phyloP scores from a whole-genome alignment of 2,113 vertebrate genomes.

The Petrocephalus microphthalmus region DNA sequence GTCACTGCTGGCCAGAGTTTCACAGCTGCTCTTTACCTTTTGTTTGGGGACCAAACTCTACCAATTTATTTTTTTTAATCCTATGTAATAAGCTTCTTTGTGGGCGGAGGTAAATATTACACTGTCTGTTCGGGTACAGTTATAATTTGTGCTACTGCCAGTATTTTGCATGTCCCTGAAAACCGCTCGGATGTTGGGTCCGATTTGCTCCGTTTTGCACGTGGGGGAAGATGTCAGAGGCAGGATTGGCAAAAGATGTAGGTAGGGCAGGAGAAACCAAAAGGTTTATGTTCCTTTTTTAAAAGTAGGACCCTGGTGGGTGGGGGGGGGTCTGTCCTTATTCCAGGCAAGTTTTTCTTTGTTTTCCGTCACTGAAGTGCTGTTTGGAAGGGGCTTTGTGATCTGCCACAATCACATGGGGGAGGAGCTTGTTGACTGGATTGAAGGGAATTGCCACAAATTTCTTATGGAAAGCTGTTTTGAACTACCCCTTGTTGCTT shows the following conservation, averaged over 20 bases:
- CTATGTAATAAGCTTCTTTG: background rate
- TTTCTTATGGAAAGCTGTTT: background rate
- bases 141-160: background rate
- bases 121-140: too few species aligned
- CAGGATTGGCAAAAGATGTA: background rate
- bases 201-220: background rate
- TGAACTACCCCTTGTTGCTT: background rate
- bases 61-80: background rate
- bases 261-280: too few species aligned
- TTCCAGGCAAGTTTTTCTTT: background rate
- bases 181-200: background rate
- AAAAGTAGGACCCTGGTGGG: background rate
- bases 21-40: conserved; percentile 11
- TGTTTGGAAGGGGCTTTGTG: background rate
- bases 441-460: background rate
- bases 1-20: background rate
- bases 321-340: background rate
- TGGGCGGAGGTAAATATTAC: background rate
- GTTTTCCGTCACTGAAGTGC: background rate
- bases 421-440: background rate
- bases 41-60: conserved; percentile 20
- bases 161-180: background rate
- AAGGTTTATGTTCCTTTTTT: background rate
- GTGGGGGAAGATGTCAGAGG: background rate
- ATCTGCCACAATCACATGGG: background rate